These are phyloP conservation scores for Amphimedon queenslandica DNA, from an alignment of 37 sponge, comb jelly and placozoan genomes.

Conservation along the genomic window DNA sequence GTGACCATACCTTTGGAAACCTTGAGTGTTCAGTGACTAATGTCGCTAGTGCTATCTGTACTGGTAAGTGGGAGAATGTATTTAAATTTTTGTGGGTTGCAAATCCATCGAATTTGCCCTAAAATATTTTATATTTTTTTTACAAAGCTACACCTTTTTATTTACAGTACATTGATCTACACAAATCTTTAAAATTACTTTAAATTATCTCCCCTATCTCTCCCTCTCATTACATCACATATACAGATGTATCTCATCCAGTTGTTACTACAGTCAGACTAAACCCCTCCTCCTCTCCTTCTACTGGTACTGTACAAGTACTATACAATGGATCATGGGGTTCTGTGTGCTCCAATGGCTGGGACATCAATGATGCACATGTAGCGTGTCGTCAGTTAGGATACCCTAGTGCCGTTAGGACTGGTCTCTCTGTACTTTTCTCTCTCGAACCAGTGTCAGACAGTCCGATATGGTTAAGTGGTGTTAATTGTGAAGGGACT, in stretches of 20 bases:
- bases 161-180: no score
- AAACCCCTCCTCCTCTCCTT: not conserved
- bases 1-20: not conserved
- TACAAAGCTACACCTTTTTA: no score
- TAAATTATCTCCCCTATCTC: no score
- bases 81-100: no score
- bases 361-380: conserved; percentile 11
- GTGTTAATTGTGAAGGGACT: not conserved
- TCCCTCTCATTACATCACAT: no score
- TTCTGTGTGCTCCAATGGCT: conserved; percentile 4
- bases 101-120: no score
- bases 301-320: conserved; percentile 5
- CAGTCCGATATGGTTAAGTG: conserved; percentile 2
- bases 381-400: conserved; percentile 9
- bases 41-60: not conserved
- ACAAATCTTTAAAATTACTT: no score
- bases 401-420: not conserved
- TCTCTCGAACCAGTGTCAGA: not conserved
- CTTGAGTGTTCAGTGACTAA: not conserved
- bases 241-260: conserved; percentile 4
- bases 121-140: no score
- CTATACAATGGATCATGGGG: conserved; percentile 19
- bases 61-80: no score
- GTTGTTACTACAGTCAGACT: not conserved
- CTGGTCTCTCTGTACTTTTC: not conserved